phyloP scores from a whole-genome alignment of 2,113 vertebrate species.

The Rhegmatorhina hoffmannsi region DNA sequence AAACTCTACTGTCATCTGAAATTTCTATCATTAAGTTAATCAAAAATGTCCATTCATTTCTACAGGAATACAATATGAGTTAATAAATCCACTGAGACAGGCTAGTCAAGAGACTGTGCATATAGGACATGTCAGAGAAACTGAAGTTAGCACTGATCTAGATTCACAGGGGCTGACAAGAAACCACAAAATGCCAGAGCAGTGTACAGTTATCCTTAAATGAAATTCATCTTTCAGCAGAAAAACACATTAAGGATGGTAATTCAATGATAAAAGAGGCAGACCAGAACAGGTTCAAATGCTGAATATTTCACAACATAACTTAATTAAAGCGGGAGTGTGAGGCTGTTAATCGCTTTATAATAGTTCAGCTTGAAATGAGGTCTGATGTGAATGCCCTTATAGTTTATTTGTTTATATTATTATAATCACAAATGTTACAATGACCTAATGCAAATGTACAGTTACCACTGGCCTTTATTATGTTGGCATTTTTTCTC shows the following conservation, averaged over 20 bases:
- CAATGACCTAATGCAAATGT: slow-evolving; percentile 17
- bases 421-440: slow-evolving; percentile 63
- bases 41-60: slow-evolving; percentile 62
- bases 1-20: slow-evolving; percentile 64
- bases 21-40: slow-evolving; percentile 70
- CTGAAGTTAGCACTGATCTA: slow-evolving; percentile 58
- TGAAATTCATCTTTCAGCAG: slow-evolving; percentile 70
- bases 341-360: slow-evolving; percentile 74
- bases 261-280: slow-evolving; percentile 70
- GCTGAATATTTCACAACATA: slow-evolving; percentile 76
- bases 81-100: slow-evolving; percentile 70
- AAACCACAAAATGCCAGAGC: slow-evolving; percentile 63
- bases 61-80: slow-evolving; percentile 46
- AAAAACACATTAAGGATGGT: slow-evolving; percentile 74
- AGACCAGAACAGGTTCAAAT: slow-evolving; percentile 78
- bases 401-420: slow-evolving; percentile 65
- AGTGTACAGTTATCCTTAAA: slow-evolving; percentile 57
- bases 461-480: slow-evolving; percentile 42
- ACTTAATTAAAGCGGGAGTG: slow-evolving; percentile 76
- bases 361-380: slow-evolving; percentile 76
- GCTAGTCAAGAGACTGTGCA: slow-evolving; percentile 64
- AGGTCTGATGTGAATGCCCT: slow-evolving; percentile 68
- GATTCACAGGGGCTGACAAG: slow-evolving; percentile 60
- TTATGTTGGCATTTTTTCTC: not conserved
- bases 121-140: slow-evolving; percentile 66